Evolutionary conservation across 2,797 vertebrate species (phyloP), one percentile per base, ranked within the genome.

Genomic region (Spea hammondii): DNA sequence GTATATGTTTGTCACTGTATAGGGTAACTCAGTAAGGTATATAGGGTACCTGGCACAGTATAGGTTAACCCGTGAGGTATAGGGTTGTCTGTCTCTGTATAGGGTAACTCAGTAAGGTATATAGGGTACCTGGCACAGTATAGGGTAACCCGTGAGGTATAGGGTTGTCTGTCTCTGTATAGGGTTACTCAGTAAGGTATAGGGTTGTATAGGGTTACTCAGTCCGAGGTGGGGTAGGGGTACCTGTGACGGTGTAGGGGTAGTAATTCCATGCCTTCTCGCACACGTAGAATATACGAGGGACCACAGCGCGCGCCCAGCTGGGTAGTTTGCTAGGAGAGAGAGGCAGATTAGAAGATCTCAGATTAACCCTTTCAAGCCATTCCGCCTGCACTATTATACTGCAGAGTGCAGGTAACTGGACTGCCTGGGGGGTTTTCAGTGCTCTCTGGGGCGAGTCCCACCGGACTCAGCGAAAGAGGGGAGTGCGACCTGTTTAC

Each of bases 221-320:
- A 13, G 55, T 59, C 5, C 5, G 55, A 5, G 10, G 13, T 59
- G 12, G 55, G 55, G 55, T 59, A 59, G 54, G 4, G 69, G 3
- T 85, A 91, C 90, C 90, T 0, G 89, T 91, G 83, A 91, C 89
- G 57, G 90, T 91, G 77, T 91, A 90, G 0, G 90, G 90, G 48
- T 91, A 91, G 74, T 91, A 91, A 81, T 91, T 91, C 89, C 90
- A 91, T 55, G 90, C 90, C 50, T 91, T 91, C 83, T 91, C 90
- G 0, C 89, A 91, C 80, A 91, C 83, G 74, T 91, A 91, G 86
- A 91, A 91, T 62, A 91, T 91, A 47, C 89, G 86, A 0, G 90
- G 90, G 0, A 90, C 90, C 75, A 91, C 90, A 0, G 89, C 90
- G 4, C 89, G 87, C 0, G 90, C 90, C 90, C 90, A 91, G 84